Evolutionary conservation across 2,113 vertebrate genomes (phyloP), one percentile per base, ranked within the genome.

Genomic region (Chaetura pelagica): DNA sequence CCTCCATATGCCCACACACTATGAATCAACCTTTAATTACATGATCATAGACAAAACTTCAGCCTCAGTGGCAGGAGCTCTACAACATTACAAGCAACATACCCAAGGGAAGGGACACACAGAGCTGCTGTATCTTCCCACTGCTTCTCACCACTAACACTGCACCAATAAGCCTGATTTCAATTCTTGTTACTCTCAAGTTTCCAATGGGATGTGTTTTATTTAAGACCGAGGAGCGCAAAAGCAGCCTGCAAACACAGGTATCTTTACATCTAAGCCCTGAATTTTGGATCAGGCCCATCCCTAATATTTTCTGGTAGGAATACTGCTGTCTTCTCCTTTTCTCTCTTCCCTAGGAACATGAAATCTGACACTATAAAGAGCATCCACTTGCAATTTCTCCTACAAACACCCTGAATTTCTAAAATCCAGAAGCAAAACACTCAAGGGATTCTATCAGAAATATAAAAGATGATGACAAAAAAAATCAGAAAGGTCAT

Each of bases 21-120:
- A 29, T 46, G 76, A 90, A 62, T 93, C 72, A 87, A 61, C 86
- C 72, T 89, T 90, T 94, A 95, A 96, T 93, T 93, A 87, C 88
- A 75, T 29, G 73, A 81, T 92, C 88, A 75, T n/a, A 52, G 20
- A 90, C 52, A 87, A 80, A 93, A 87, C 63, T 72, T 78, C 79
- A 93, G 71, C 68, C 52, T 80, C 63, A 34, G 13, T 86, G 42
- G 59, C 71, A 80, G 38, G 29, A 89, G 75, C 52, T 61, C 75
- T 34, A 63, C 87, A 82, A 40, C n/a, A 40, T 71, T n/a, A 48
- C 55, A 68, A 87, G 71, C 77, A 94, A 87, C 81, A 75, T 71
- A 78, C 57, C 74, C 78, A 62, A 42, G 67, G 68, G 81, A 91
- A 82, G 59, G 48, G 55, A 59, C 55, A 46, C 66, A 29, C 0